Evolutionary conservation across 2,113 vertebrate genomes (phyloP), one percentile per base, ranked within the genome.

Genomic region (Dromas ardeola): DNA sequence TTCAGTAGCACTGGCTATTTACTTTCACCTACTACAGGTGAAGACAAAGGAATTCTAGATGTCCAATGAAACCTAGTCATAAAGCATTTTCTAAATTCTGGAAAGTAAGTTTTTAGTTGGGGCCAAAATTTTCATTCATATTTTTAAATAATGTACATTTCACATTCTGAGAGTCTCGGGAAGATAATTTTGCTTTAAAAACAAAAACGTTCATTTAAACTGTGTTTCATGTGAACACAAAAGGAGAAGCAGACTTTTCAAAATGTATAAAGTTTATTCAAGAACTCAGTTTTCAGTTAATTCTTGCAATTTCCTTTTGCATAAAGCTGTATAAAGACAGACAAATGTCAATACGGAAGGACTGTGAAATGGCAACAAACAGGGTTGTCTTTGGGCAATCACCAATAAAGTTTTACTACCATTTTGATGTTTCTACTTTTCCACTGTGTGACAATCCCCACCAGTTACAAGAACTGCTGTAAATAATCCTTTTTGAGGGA

Each of bases 241-340:
- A 91, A 95, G 49, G 62, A 95, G 77, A 86, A 94, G 53, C 80
- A 86, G 49, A 40, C 47, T 93, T 86, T 95, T 95, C 67, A 85
- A 96, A 95, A 95, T 22, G 49, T 97, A 93, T 85, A 97, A 95
- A 97, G 89, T 97, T 97, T 97, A 97, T 97, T 97, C 59, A 97
- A 86, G 36, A 93, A 66, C 49, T 88, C 61, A 52, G 29, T 96
- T 93, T 95, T 93, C 91, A 85, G 86, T 81, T 91, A 80, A 80
- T 83, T 81, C 72, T 90, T 77, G 52, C 53, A 61, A 69, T 80
- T 97, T 81, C 70, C 12, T 85, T 97, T 81, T 90, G 56, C 70
- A 80, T 82, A 94, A 95, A 89, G 62, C 78, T 94, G 15, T 86
- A 94, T 89, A 95, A 86, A 94, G 84, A 53, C 1, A 95, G 40